These are phyloP conservation scores for Microcaecilia unicolor DNA, from an alignment of 2,797 vertebrate species.

Conservation along the genomic window DNA sequence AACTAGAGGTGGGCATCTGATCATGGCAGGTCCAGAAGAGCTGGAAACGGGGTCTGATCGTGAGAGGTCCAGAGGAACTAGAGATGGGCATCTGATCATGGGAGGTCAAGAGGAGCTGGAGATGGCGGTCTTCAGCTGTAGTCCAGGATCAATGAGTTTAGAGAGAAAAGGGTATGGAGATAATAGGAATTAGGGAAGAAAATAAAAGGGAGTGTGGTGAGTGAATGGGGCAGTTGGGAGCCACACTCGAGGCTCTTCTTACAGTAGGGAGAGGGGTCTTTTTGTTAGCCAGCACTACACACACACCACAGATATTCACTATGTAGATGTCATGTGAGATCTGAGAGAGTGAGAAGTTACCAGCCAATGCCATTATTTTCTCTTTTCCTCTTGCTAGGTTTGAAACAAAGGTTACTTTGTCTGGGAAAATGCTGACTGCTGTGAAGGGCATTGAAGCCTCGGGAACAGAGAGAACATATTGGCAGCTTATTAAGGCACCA, in stretches of 20 bases:
- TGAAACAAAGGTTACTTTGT: constrained; percentile 57
- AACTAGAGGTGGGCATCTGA: too few relatives aligned
- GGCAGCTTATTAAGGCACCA: constrained; percentile 61
- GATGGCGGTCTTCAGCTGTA: fast-evolving
- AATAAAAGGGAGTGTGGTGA: too few relatives aligned
- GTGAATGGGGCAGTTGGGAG: neutral
- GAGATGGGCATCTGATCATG: too few relatives aligned
- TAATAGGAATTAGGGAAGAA: too few relatives aligned
- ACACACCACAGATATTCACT: too few relatives aligned
- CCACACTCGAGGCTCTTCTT: too few relatives aligned
- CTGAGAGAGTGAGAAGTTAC: neutral
- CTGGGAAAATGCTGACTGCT: constrained; percentile 68
- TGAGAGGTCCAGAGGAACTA: too few relatives aligned
- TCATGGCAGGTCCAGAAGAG: too few relatives aligned
- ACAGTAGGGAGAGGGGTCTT: fast-evolving
- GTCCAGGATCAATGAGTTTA: neutral
- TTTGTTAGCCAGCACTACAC: too few relatives aligned
- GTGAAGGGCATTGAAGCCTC: constrained; percentile 66
- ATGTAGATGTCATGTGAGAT: neutral
- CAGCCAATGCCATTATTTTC: neutral
- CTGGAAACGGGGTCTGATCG: too few relatives aligned
- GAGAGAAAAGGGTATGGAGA: neutral
- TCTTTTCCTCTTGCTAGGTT: constrained; percentile 49
- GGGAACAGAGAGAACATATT: constrained; percentile 64
- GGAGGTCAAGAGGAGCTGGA: too few relatives aligned